Evolutionary conservation across 2,113 vertebrate species (phyloP).

Genomic region (Nansenia antarctica): DNA sequence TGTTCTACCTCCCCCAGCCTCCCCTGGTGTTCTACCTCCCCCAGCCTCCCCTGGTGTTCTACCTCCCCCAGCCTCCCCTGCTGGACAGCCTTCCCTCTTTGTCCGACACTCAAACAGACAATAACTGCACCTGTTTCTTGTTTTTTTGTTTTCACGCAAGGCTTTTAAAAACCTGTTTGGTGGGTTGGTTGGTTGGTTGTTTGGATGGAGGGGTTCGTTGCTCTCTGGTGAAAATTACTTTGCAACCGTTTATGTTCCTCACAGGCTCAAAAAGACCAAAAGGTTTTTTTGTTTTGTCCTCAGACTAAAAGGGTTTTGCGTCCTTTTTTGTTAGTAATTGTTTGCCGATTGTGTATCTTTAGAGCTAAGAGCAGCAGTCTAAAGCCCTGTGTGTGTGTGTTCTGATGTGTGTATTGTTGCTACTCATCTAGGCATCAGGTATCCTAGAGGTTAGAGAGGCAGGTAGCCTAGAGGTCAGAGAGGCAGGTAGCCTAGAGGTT

Average conservation of each 20-base stretch:
- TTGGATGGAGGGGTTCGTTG: no score
- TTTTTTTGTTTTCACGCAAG: constrained; percentile 24
- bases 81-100: no score
- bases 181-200: no score
- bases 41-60: no score
- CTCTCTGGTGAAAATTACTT: constrained; percentile 28
- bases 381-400: no score
- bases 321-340: constrained; percentile 29
- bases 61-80: no score
- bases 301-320: constrained; percentile 38
- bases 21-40: no score
- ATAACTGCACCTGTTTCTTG: constrained; percentile 28
- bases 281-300: no score
- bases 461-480: constrained; percentile 36
- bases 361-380: constrained; percentile 18
- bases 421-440: constrained; percentile 29
- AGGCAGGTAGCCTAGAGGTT: no score
- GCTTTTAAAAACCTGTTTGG: constrained; percentile 23
- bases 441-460: constrained; percentile 23
- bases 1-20: no score
- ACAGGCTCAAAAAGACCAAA: constrained; percentile 33
- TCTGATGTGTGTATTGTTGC: constrained; percentile 31
- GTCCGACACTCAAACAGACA: constrained; percentile 22
- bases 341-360: constrained; percentile 37
- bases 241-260: constrained; percentile 13